These are phyloP conservation scores for Copidosoma floridanum DNA, from an alignment of 1,140 invertebrate genomes.

Conservation along the genomic window DNA sequence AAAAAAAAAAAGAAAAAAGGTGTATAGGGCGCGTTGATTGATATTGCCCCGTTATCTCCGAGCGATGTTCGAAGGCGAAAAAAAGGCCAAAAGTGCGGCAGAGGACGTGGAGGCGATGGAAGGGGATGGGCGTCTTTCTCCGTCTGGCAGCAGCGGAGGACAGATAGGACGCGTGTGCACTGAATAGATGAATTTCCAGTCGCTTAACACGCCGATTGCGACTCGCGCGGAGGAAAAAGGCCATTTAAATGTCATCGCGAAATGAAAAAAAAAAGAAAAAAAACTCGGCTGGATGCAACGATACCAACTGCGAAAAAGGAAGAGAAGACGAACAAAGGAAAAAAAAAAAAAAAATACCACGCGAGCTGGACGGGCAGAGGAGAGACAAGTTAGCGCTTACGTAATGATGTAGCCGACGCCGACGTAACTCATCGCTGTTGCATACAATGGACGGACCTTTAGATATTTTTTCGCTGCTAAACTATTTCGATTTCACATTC, in stretches of 20 bases:
- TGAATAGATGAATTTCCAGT: constrained; percentile 40
- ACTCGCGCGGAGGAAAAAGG: not conserved
- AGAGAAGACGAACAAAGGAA: no score
- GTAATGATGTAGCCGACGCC: no score
- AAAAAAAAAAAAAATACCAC: constrained; percentile 17
- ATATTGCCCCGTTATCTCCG: constrained; percentile 21
- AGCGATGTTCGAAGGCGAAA: not conserved
- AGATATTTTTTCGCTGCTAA: no score
- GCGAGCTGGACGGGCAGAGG: constrained; percentile 14
- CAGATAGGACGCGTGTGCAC: constrained; percentile 12
- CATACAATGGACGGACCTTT: no score
- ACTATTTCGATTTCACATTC: no score
- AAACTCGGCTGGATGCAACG: no score
- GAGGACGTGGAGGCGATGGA: no score
- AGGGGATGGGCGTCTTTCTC: no score
- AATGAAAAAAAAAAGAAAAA: not conserved
- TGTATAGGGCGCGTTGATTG: constrained; percentile 24
- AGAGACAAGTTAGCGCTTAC: no score
- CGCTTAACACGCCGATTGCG: constrained; percentile 35
- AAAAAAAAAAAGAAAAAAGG: not conserved
- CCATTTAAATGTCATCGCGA: not conserved
- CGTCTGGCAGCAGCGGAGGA: not conserved
- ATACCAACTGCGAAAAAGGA: no score
- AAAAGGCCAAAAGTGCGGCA: not conserved
- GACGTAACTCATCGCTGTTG: no score